phyloP scores from a whole-genome alignment of 1,140 invertebrate genomes.

The Samia ricini region DNA sequence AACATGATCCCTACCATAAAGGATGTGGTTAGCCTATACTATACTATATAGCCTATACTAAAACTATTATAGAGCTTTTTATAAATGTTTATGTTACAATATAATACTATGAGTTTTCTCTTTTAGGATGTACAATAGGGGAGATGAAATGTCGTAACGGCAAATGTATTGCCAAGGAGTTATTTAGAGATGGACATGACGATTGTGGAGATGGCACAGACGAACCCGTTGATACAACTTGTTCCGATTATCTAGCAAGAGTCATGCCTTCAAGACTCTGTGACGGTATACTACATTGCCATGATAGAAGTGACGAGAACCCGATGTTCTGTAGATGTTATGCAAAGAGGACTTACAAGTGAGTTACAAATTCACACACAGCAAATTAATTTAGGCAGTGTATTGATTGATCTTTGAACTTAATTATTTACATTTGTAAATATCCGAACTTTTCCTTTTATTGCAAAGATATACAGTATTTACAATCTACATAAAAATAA shows the following conservation, averaged over 20 bases:
- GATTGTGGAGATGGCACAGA: constrained; percentile 86
- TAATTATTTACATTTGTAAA: neutral
- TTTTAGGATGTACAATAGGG: constrained; percentile 78
- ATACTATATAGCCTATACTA: neutral
- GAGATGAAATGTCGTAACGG: constrained; percentile 83
- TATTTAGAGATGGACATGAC: constrained; percentile 81
- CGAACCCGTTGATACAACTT: constrained; percentile 83
- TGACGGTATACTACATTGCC: constrained; percentile 88
- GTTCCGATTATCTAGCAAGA: constrained; percentile 82
- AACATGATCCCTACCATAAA: constrained; percentile 49
- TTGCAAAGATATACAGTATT: neutral
- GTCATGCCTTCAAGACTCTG: constrained; percentile 83
- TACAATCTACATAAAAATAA: neutral
- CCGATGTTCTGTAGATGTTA: constrained; percentile 81
- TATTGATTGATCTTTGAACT: neutral
- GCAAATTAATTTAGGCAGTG: neutral
- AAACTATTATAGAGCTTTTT: neutral
- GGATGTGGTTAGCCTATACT: constrained; percentile 55
- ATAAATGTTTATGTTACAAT: neutral
- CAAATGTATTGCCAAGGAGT: constrained; percentile 82
- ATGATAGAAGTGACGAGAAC: constrained; percentile 88
- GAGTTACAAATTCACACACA: constrained; percentile 12
- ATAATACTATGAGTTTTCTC: too few species aligned
- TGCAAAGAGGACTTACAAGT: constrained; percentile 52
- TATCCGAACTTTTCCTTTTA: neutral